Percentiles rank a stretch among this genome's conserved stretches.
phyloP scores from a whole-genome alignment of 2,113 vertebrate species.

The Okapia johnstoni region DNA sequence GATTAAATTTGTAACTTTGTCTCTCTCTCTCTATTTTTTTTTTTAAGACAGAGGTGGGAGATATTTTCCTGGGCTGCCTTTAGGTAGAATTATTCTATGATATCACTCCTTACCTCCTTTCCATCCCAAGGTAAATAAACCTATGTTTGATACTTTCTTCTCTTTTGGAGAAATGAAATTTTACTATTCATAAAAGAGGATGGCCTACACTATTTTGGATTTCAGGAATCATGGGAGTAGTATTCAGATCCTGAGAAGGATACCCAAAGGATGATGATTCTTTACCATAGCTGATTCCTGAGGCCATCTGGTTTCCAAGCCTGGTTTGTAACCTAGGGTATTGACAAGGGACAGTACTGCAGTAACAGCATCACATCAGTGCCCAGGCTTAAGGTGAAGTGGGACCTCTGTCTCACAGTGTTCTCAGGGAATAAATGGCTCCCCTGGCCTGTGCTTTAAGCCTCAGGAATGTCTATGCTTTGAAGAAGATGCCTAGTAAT shows the following conservation, averaged over 20 bases:
- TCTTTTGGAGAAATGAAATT: background rate
- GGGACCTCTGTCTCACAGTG: rapidly evolving
- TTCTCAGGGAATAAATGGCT: background rate
- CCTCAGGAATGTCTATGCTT: background rate
- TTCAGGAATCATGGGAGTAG: background rate
- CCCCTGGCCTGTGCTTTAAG: background rate
- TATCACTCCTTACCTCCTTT: background rate
- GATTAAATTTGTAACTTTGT: background rate
- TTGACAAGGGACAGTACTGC: background rate
- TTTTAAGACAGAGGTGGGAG: background rate
- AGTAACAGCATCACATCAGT: background rate
- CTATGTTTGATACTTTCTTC: background rate
- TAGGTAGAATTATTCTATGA: background rate
- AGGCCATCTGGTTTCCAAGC: background rate
- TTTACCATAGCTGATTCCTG: background rate
- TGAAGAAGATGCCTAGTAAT: background rate
- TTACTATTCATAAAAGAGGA: background rate
- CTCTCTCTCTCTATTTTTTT: background rate
- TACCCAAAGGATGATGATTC: background rate
- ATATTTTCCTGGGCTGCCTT: background rate
- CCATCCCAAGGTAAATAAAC: background rate
- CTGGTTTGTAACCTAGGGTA: background rate
- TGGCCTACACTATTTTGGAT: background rate
- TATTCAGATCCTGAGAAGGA: background rate
- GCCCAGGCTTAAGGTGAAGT: rapidly evolving